Evolutionary conservation across 2,113 vertebrate species (phyloP).

Genomic region (Scartelaos histophorus): DNA sequence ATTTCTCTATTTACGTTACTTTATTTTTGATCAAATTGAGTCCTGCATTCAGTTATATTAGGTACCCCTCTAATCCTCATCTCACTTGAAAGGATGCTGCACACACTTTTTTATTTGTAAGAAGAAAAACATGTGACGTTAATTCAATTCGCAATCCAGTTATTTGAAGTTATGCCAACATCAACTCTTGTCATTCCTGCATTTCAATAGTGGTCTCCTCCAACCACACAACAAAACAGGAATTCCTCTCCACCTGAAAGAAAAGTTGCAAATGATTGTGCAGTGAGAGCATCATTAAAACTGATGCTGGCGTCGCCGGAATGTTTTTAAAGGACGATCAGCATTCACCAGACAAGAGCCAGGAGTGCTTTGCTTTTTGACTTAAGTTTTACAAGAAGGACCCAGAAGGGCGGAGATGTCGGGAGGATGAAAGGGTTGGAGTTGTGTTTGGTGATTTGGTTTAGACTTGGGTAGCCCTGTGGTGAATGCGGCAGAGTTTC

Average conservation of each 20-base stretch:
- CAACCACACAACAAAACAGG: conserved; percentile 59
- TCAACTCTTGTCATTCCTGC: conserved; percentile 49
- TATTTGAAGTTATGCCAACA: conserved; percentile 29
- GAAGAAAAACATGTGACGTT: not conserved
- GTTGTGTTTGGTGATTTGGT: conserved; percentile 76
- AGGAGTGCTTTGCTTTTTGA: conserved; percentile 78
- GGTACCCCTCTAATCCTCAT: not conserved
- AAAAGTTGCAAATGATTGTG: conserved; percentile 48
- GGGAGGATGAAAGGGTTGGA: conserved; percentile 60
- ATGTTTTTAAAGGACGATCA: conserved; percentile 56
- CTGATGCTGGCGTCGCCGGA: conserved; percentile 41
- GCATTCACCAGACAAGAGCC: conserved; percentile 65
- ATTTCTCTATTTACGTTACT: too few relatives aligned
- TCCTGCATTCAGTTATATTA: not conserved
- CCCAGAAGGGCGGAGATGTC: conserved; percentile 43
- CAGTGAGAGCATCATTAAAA: conserved; percentile 59
- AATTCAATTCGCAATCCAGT: conserved; percentile 12
- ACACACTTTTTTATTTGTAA: not conserved
- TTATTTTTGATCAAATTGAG: not conserved
- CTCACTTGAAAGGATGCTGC: not conserved
- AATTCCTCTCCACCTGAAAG: conserved; percentile 61
- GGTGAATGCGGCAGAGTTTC: conserved; percentile 70
- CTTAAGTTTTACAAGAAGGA: conserved; percentile 67
- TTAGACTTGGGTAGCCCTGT: conserved; percentile 63
- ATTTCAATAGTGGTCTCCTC: conserved; percentile 53